Evolutionary conservation across 2,888 invertebrate genomes (phyloP).

Genomic region (Brenthis ino): DNA sequence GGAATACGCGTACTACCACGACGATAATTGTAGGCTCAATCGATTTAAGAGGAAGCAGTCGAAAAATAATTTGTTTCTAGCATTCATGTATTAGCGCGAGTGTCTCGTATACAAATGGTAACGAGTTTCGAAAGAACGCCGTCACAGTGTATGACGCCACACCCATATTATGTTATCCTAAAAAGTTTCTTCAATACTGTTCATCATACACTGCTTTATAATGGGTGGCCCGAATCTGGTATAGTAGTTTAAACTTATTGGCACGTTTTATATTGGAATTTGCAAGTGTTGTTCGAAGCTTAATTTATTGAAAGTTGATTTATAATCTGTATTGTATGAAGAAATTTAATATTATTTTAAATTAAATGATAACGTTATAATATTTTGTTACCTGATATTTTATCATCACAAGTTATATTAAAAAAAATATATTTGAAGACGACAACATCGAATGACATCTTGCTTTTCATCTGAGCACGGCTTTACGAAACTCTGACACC

Average conservation of each 20-base stretch:
- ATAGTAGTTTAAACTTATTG: conserved; percentile 61
- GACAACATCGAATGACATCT: conserved; percentile 46
- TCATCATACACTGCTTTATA: conserved; percentile 62
- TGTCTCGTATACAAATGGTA: conserved; percentile 57
- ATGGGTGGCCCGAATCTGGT: conserved; percentile 82
- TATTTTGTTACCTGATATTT: conserved; percentile 8
- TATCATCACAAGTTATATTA: not conserved
- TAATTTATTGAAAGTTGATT: conserved; percentile 4
- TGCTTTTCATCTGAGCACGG: conserved; percentile 65
- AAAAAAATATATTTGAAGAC: not conserved
- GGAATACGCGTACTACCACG: conserved; percentile 67
- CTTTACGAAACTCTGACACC: conserved; percentile 78
- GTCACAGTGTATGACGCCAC: conserved; percentile 72
- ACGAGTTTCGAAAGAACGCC: conserved; percentile 78
- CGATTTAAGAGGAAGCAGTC: conserved; percentile 56
- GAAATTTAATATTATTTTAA: not conserved
- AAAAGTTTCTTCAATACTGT: conserved; percentile 42
- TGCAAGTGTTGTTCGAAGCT: conserved; percentile 43
- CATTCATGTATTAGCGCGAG: conserved; percentile 79
- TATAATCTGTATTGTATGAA: conserved; percentile 9
- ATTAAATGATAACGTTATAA: not conserved
- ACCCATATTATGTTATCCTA: conserved; percentile 56
- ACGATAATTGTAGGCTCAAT: conserved; percentile 58
- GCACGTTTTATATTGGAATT: conserved; percentile 62
- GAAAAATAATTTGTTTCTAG: conserved; percentile 75